Evolutionary conservation across 2,113 vertebrate species (phyloP), one percentile per base, ranked within the genome.

Genomic region (Labeo catla): DNA sequence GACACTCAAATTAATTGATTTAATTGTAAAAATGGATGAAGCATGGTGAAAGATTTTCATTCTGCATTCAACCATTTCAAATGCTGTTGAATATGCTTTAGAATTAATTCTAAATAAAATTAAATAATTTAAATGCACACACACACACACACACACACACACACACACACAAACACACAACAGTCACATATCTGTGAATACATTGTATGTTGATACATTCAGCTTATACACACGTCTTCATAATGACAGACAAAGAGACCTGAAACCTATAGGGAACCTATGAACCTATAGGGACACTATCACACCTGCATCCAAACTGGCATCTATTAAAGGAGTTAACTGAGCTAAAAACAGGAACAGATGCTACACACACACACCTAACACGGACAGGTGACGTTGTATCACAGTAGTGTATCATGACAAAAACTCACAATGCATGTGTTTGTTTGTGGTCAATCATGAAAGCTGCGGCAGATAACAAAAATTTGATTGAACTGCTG

Each of bases 401-500:
- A 77, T 61, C 86, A 87, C 72, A 87, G 86, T 16, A 65, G 83
- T 65, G 76, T 81, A 68, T 84, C 82, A 74, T 84, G 86, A 81
- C 82, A 84, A 76, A 85, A 47, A 81, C 36, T 82, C 80, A 59
- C 80, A 78, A 45, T 84, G 84, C 80, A 66, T 79, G 59, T 77
- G 77, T 65, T 72, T 80, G 74, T 82, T 76, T 76, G 83, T 49
- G 84, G 94, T 93, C 89, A 91, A 90, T 90, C 91, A 90, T 88
- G 92, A 94, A 91, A 94, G 90, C 91, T 86, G 87, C 80, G 84
- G 91, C 94, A 94, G 94, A 94, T 94, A 93, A 89, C 91, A 89
- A 94, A 94, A 94, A 92, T 93, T 93, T 94, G 93, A 94, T 93
- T 94, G 89, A 94, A 94, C 94, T 94, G 52, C 84, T 85, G 52